These are phyloP conservation scores for Pachyseris speciosa DNA, from an alignment of 64 coral and sea anemone genomes.

Conservation along the genomic window DNA sequence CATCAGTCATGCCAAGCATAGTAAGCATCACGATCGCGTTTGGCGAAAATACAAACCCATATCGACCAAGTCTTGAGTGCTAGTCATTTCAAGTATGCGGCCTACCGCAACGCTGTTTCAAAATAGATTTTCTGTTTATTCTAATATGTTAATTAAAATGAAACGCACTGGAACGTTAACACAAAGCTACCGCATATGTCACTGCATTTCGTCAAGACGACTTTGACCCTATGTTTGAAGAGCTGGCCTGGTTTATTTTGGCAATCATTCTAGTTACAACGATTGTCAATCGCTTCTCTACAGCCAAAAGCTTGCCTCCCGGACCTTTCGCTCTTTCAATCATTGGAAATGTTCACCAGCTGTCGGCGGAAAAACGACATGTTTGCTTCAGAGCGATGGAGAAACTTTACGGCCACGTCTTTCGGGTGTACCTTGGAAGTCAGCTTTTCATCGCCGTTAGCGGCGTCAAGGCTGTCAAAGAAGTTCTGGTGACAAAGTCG, in stretches of 20 bases:
- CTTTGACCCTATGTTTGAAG: neutral
- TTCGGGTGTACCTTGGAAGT: neutral
- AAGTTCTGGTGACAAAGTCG: too few relatives aligned
- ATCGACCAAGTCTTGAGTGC: too few relatives aligned
- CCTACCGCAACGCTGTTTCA: too few relatives aligned
- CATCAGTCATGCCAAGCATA: too few relatives aligned
- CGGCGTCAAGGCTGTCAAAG: neutral
- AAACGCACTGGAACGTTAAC: too few relatives aligned
- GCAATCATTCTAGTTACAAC: neutral
- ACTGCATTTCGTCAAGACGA: too few relatives aligned
- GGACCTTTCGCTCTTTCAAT: neutral
- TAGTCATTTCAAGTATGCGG: too few relatives aligned
- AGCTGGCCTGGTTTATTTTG: neutral
- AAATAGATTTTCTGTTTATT: too few relatives aligned
- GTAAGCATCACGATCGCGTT: too few relatives aligned
- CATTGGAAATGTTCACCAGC: neutral
- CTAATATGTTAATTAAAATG: too few relatives aligned
- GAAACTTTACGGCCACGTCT: neutral
- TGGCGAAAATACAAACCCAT: too few relatives aligned
- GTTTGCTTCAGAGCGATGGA: neutral
- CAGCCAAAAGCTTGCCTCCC: neutral
- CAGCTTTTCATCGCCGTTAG: neutral
- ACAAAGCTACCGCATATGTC: too few relatives aligned
- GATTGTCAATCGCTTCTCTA: neutral
- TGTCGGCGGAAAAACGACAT: neutral